Percentiles rank a stretch among this genome's conserved stretches.
These are phyloP conservation scores for Micoletzkya japonica DNA, from an alignment of 2,888 invertebrate genomes.

Conservation along the genomic window DNA sequence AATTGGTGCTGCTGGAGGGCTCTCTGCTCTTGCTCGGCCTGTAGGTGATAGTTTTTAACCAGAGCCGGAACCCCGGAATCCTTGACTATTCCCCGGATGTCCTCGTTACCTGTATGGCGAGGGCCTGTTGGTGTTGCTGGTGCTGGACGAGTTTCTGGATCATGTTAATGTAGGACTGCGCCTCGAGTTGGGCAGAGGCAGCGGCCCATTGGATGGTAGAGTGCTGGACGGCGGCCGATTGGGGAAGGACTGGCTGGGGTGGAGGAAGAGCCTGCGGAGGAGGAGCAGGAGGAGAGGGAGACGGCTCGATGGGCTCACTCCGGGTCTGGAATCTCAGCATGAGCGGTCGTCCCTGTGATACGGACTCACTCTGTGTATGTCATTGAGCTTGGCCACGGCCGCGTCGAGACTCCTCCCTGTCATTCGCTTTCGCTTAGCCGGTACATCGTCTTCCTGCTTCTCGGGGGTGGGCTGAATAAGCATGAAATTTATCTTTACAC, in stretches of 20 bases:
- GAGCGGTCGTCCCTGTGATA: too few species aligned
- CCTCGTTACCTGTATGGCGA: too few species aligned
- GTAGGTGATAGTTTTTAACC: too few species aligned
- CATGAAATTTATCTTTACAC: too few species aligned
- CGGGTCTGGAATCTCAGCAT: not conserved
- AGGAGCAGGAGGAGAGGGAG: not conserved
- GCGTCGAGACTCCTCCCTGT: constrained; percentile 40
- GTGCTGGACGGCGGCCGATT: too few species aligned
- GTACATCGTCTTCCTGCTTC: too few species aligned
- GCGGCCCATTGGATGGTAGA: not conserved
- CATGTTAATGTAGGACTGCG: constrained; percentile 6
- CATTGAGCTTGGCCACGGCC: constrained; percentile 49
- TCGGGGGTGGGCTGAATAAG: too few species aligned
- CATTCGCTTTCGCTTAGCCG: constrained; percentile 23
- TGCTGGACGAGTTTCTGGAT: constrained; percentile 7
- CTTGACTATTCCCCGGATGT: too few species aligned
- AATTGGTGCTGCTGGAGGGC: not conserved
- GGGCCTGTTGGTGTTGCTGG: too few species aligned
- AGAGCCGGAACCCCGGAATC: too few species aligned
- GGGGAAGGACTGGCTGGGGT: not conserved
- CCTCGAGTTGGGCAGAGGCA: constrained; percentile 7
- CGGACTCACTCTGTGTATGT: constrained; percentile 28
- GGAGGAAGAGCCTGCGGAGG: not conserved
- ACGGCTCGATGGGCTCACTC: not conserved
- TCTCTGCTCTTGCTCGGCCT: not conserved